A percentile compares a stretch with the other conserved stretches of the same genome.
Evolutionary conservation across 2,797 vertebrate species (phyloP).

Genomic region (Selene dorsalis): DNA sequence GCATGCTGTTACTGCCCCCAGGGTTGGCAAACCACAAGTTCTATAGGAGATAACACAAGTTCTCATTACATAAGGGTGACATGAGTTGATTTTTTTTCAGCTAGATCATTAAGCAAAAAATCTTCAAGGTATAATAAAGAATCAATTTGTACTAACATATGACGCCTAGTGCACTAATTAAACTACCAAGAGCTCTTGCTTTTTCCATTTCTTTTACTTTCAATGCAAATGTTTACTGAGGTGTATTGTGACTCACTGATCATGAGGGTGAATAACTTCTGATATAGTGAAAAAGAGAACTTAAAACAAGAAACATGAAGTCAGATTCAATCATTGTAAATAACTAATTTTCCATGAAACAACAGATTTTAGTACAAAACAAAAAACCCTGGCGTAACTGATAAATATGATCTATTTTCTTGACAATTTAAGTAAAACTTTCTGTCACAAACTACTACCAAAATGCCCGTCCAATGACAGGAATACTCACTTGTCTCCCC

Average conservation of each 20-base stretch:
- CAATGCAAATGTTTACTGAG: constrained; percentile 22
- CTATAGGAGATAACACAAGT: constrained; percentile 74
- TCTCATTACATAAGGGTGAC: constrained; percentile 29
- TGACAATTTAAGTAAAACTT: neutral
- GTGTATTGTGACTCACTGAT: neutral
- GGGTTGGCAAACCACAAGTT: constrained; percentile 96
- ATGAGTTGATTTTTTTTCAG: constrained; percentile 32
- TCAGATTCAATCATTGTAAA: neutral
- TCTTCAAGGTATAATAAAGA: constrained; percentile 37
- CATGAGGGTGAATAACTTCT: too few relatives aligned
- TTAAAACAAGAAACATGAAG: neutral
- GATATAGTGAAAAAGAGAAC: neutral
- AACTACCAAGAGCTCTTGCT: constrained; percentile 12
- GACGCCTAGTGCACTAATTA: constrained; percentile 33
- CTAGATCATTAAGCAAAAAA: constrained; percentile 32
- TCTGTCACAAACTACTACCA: neutral
- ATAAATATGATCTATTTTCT: neutral
- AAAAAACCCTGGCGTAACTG: neutral
- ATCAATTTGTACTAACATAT: constrained; percentile 30
- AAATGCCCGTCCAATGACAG: neutral
- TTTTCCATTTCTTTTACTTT: constrained; percentile 23
- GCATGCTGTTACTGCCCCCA: constrained; percentile 96
- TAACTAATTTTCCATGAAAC: neutral
- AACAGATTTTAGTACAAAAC: neutral
- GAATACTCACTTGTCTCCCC: constrained; percentile 90